Conservation (phyloP, 2,797 vertebrate species). For the Hypotaenidia okinawae region DNA sequence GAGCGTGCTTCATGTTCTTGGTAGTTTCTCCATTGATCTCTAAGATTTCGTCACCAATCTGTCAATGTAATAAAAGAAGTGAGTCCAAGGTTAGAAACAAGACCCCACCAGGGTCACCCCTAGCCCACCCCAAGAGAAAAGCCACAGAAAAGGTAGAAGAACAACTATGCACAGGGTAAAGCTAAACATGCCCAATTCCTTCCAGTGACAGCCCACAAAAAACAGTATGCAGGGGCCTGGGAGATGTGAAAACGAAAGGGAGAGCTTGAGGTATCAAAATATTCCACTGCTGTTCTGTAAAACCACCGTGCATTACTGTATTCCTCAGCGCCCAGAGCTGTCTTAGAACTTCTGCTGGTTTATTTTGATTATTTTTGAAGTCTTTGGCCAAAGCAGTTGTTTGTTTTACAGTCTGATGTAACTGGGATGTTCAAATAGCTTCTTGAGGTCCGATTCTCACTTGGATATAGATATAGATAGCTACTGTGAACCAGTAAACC, state of each 20-base stretch:
- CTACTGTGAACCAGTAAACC: neutral
- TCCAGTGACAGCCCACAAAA: neutral
- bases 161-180: neutral
- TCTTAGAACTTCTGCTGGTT: neutral
- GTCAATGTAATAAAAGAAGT: neutral
- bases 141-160: neutral
- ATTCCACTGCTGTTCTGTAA: neutral
- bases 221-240: neutral
- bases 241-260: neutral
- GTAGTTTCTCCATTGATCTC: conserved; percentile 99
- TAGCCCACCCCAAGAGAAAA: neutral
- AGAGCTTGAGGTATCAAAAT: neutral
- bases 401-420: neutral
- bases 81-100: neutral
- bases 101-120: accelerated
- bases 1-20: conserved; percentile 98
- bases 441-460: neutral
- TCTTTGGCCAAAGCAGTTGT: neutral
- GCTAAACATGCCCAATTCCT: neutral
- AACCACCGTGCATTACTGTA: neutral
- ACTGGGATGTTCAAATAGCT: neutral
- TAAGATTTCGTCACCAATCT: conserved; percentile 98
- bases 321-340: neutral
- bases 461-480: neutral
- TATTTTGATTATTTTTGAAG: neutral